A percentile compares a stretch with the other conserved stretches of the same genome.
phyloP scores from a whole-genome alignment of 2,113 vertebrate species.

The Gobius niger region DNA sequence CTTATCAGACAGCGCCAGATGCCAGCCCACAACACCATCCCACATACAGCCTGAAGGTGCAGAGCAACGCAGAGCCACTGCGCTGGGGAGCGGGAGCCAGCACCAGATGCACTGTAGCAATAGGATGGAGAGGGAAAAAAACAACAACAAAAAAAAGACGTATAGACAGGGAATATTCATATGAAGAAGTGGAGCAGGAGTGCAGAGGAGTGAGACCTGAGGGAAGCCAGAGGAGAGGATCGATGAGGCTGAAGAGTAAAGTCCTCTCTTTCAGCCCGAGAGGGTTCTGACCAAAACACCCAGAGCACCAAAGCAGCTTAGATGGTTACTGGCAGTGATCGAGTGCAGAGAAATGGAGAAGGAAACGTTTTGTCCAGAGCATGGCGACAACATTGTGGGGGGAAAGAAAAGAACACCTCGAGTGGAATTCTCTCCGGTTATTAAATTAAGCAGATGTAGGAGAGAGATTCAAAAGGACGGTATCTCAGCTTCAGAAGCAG shows the following conservation, averaged over 20 bases:
- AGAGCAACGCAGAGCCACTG: conserved; percentile 58
- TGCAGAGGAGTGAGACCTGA: conserved; percentile 54
- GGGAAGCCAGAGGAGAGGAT: conserved; percentile 42
- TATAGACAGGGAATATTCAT: conserved; percentile 58
- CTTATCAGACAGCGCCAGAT: conserved; percentile 78
- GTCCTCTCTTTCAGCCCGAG: conserved; percentile 17
- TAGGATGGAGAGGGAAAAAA: conserved; percentile 22
- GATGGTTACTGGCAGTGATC: conserved; percentile 25
- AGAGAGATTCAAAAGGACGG: too few species aligned
- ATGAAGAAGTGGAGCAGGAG: conserved; percentile 60
- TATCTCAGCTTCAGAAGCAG: neutral
- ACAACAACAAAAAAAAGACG: conserved; percentile 27
- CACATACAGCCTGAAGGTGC: conserved; percentile 72
- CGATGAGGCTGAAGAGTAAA: conserved; percentile 30
- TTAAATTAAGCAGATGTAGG: too few species aligned
- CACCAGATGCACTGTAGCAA: conserved; percentile 44
- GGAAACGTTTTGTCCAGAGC: neutral
- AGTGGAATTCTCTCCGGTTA: too few species aligned
- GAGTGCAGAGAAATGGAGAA: neutral
- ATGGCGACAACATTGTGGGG: neutral
- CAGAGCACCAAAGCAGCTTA: conserved; percentile 31
- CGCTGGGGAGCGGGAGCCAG: conserved; percentile 40
- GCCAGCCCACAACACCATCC: conserved; percentile 69
- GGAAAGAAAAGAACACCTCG: neutral
- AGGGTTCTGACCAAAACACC: conserved; percentile 46